Evolutionary conservation across 2,113 vertebrate species (phyloP), one percentile per base, ranked within the genome.

Genomic region (Falcunculus frontatus): DNA sequence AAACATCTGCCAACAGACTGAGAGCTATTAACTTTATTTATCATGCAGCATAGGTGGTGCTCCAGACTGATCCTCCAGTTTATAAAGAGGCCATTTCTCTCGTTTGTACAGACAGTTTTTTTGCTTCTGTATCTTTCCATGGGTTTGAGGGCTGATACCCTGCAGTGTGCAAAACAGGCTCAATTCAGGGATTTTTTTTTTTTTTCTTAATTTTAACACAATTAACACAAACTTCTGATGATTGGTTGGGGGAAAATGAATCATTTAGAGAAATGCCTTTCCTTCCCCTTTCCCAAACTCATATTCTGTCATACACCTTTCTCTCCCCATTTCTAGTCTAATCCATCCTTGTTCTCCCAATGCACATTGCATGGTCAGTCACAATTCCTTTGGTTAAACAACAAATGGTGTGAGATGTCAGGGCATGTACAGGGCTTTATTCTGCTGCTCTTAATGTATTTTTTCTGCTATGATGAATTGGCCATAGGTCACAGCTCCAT

Each of bases 351-450:
- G 29, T 50, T 80, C 20, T 72, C 22, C 35, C 32, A 13, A 1
- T 35, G 42, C 2, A 2, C 13, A n/a, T 18, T 0, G 1, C 7
- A 11, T 3, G 4, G 50, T 65, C 13, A 52, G 3, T 70, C 46
- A 17, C 11, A 50, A 3, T 41, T 67, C 42, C 22, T 79, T 80
- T 80, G 13, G 11, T 63, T 37, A 84, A 22, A 29, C 11, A 22
- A 10, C 19, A 25, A 14, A 14, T 4, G 1, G 11, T 20, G 5
- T 3, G 18, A 79, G 56, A 75, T 0, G 0, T 56, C 21, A 46
- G 49, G 15, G 26, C 14, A 2, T 20, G 13, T 57, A 18, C 25
- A 55, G 20, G 30, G 3, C 32, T 90, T 86, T 53, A 21, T 74
- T 35, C 16, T 35, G 37, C 33, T 55, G 47, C 25, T n/a, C 47